Evolutionary conservation across 2,113 vertebrate genomes (phyloP).

Genomic region (Tupaia chinensis): DNA sequence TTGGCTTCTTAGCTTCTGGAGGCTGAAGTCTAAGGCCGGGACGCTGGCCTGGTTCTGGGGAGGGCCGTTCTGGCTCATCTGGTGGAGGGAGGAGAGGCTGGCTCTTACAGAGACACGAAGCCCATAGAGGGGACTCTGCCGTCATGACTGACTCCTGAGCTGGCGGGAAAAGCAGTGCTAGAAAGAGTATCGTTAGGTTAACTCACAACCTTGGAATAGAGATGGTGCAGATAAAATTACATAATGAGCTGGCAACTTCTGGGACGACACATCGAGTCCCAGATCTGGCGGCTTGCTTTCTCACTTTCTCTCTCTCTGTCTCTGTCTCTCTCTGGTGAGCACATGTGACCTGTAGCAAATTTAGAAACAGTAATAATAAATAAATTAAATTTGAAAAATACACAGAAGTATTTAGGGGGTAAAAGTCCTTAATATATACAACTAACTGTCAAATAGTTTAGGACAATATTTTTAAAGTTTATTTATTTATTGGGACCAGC

Average conservation of each 20-base stretch:
- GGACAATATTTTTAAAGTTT: neutral
- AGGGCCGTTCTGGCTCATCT: neutral
- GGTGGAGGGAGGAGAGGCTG: neutral
- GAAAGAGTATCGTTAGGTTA: neutral
- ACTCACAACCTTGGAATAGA: neutral
- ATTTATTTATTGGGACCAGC: too few relatives aligned
- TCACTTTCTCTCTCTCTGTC: too few relatives aligned
- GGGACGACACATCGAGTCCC: neutral
- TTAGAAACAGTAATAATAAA: too few relatives aligned
- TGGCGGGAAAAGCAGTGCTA: neutral
- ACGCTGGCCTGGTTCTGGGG: too few relatives aligned
- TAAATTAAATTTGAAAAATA: neutral
- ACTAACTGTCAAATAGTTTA: neutral
- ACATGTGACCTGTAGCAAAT: too few relatives aligned
- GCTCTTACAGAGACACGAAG: neutral
- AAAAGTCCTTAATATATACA: neutral
- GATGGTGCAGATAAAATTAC: neutral
- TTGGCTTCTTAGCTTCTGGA: too few relatives aligned
- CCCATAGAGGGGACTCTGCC: neutral
- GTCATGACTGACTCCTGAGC: neutral
- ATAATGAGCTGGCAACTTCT: neutral
- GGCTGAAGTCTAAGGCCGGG: neutral
- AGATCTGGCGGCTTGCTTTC: too few relatives aligned
- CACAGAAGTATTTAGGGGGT: neutral
- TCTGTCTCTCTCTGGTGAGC: too few relatives aligned